Conservation (phyloP, 2,888 invertebrate species). For the Crioceris asparagi region DNA sequence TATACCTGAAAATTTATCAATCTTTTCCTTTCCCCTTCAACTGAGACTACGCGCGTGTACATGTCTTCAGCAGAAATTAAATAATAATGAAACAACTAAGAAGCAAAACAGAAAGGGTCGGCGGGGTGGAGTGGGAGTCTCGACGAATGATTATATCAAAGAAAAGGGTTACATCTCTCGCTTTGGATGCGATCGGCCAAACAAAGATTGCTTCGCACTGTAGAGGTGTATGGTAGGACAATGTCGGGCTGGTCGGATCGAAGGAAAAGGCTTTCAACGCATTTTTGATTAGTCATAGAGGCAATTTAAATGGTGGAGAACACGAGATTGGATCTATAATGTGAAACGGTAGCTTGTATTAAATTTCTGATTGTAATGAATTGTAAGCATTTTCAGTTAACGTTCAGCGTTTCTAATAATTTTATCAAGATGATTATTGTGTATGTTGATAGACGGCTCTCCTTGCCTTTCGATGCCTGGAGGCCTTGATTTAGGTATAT, state of each 20-base stretch:
- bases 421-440: slow-evolving; percentile 24
- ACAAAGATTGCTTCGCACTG: slow-evolving; percentile 1
- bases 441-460: no score
- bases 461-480: no score
- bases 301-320: slow-evolving; percentile 39
- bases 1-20: slow-evolving; percentile 28
- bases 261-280: slow-evolving; percentile 33
- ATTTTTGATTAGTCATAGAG: slow-evolving; percentile 41
- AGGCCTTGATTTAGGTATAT: no score
- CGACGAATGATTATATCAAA: slow-evolving; percentile 40
- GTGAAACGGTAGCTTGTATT: slow-evolving; percentile 38
- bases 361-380: slow-evolving; percentile 39
- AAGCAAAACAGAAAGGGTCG: no score
- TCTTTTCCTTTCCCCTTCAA: slow-evolving; percentile 19
- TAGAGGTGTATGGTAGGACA: no score
- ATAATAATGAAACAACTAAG: slow-evolving; percentile 41
- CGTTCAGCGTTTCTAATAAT: slow-evolving; percentile 33
- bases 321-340: slow-evolving; percentile 40
- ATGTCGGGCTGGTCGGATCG: slow-evolving; percentile 9
- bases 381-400: slow-evolving; percentile 31
- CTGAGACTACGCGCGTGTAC: no score
- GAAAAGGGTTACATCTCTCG: slow-evolving; percentile 33
- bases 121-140: no score
- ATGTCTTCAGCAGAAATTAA: slow-evolving; percentile 41
- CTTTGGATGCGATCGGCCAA: not conserved